Percentiles rank a stretch among this genome's conserved stretches.
Conservation (phyloP, 2,888 invertebrate genomes). For the Arrhopalites spinosus region DNA sequence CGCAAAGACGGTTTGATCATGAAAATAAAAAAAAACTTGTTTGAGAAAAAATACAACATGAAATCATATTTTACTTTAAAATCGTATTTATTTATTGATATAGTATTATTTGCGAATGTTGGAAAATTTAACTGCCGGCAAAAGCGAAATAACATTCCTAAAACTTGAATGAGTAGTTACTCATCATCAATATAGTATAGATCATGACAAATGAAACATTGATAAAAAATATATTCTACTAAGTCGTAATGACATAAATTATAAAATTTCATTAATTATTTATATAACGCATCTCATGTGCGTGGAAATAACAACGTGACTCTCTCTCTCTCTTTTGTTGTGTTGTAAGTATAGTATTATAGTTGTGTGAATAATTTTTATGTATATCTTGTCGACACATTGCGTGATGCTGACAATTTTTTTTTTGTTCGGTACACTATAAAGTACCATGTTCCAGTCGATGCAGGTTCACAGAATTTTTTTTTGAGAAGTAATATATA, state of each 20-base stretch:
- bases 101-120: conserved; percentile 29
- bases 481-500: conserved; percentile 4
- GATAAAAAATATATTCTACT: conserved; percentile 28
- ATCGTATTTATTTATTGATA: conserved; percentile 33
- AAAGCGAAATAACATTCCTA: conserved; percentile 37
- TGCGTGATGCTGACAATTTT: background rate
- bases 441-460: conserved; percentile 25
- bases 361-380: conserved; percentile 8
- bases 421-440: conserved; percentile 9
- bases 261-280: conserved; percentile 16
- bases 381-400: background rate
- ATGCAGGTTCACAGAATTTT: conserved; percentile 13
- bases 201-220: conserved; percentile 34
- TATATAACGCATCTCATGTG: conserved; percentile 18
- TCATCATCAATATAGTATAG: conserved; percentile 11
- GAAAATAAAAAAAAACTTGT: conserved; percentile 21
- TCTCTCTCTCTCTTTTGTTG: conserved; percentile 7
- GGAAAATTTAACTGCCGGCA: conserved; percentile 30
- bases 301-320: conserved; percentile 26
- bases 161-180: background rate
- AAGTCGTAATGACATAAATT: conserved; percentile 33
- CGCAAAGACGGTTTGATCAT: too few species aligned
- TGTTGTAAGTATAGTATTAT: background rate
- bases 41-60: background rate
- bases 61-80: conserved; percentile 30